Conservation (phyloP, 1,140 invertebrate species). For the Lepidurus packardi region DNA sequence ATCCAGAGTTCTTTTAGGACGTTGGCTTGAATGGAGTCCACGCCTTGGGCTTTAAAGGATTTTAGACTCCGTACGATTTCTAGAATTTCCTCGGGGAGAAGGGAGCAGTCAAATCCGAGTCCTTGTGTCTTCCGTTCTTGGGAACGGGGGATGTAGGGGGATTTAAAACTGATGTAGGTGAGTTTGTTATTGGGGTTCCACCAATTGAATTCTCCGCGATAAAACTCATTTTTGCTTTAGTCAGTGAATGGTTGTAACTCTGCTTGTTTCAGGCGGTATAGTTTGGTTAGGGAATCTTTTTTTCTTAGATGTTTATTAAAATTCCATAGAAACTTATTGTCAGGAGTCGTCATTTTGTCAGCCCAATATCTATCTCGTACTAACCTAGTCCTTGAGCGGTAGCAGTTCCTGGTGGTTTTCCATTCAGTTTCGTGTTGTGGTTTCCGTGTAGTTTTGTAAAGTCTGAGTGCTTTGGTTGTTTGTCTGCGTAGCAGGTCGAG, state of each 20-base stretch:
- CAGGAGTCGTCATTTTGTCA: background rate
- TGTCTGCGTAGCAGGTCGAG: background rate
- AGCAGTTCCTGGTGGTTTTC: background rate
- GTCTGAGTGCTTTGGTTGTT: background rate
- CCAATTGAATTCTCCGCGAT: background rate
- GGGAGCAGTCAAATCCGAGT: too few species aligned
- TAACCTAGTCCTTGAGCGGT: background rate
- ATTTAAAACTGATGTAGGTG: too few species aligned
- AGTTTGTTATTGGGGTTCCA: background rate
- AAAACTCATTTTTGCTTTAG: background rate
- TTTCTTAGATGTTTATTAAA: background rate
- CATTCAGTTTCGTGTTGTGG: background rate
- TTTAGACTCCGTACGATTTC: background rate
- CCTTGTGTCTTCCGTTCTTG: too few species aligned
- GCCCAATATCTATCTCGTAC: background rate
- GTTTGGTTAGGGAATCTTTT: background rate
- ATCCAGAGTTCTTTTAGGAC: background rate
- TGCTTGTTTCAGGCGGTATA: background rate
- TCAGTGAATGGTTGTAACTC: background rate
- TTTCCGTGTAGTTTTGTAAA: background rate
- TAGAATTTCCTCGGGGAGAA: conserved; percentile 12
- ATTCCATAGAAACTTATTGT: background rate
- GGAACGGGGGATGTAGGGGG: too few species aligned
- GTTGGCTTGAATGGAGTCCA: conserved; percentile 13
- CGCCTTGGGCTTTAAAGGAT: background rate